Base-by-base conservation (phyloP, 2,113 vertebrate genomes). In the Mohoua ochrocephala region DNA sequence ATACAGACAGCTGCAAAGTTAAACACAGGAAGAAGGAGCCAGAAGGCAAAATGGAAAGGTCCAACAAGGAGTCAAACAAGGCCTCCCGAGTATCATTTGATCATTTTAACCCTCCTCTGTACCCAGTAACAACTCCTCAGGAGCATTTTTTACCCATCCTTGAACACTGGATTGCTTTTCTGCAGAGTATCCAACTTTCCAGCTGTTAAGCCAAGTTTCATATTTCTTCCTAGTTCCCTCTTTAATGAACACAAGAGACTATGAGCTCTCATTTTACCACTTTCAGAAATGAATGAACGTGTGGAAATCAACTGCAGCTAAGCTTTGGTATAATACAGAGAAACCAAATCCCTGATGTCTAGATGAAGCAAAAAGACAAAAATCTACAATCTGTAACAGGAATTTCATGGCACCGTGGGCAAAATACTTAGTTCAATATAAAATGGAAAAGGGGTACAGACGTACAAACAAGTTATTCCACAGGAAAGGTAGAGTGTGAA, bases 201-300 rank as follows among this genome's bases (percentile, higher is more conserved):
- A 91, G 50, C 23, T 59, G 7, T 67, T 37, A 77, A 84, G 45
- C 54, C 49, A 64, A 56, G 15, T 53, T 76, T 31, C 26, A 56
- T 33, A 11, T 53, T 68, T 49, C 42, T 61, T 87, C 83, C 49
- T 76, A 59, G 22, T 28, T 64, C n/a, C 9, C 13, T 80, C 10
- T 26, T 86, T 65, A 61, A 73, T 8, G 11, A 80, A 7, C 13
- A n/a, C 10, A 61, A 52, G 9, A 49, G 49, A 88, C 45, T 45
- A 64, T 7, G 37, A 81, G 44, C 9, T 44, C 33, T n/a, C 0
- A 0, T 53, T 73, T 89, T 26, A 60, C 13, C 24, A 42, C 28
- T 78, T 87, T 13, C 23, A 78, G 61, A 77, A 81, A 87, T 28
- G 19, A 91, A 70, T 35, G 5, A 68, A 80, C 47, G 9, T 13